Base-by-base conservation (phyloP, 2,797 vertebrate genomes). In the Phataginus tricuspis region DNA sequence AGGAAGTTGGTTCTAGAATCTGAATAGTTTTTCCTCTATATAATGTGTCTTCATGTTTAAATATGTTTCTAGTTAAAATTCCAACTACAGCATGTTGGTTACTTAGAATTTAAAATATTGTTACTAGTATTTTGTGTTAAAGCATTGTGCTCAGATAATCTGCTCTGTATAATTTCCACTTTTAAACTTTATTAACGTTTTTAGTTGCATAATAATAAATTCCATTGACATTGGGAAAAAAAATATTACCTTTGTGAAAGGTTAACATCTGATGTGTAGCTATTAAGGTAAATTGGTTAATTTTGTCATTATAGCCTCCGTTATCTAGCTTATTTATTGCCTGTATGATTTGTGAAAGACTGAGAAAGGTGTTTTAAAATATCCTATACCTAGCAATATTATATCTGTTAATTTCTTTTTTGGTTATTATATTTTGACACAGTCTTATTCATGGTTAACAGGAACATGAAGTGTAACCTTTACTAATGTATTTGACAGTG, bases 41-140 rank as follows among this genome's bases (percentile, higher is more conserved):
- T 42, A 64, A 42, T 72, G 15, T 13, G 49, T 55, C 31, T 71
- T 57, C 31, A 64, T 27, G 15, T 95, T 53, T 63, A 86, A n/a
- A 49, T n/a, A 61, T 13, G 51, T 79, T 68, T 94, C 13, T 57
- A 57, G n/a, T 74, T 83, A 78, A 87, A 78, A 72, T 77, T 63
- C 37, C 42, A 59, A 45, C 45, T 45, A 45, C 45, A 79, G 34
- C 25, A 86, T 53, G 71, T 69, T 72, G 19, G n/a, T 68, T 77
- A 51, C 72, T 66, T 95, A 64, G 55, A 90, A 49, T 85, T 85
- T 82, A 75, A 49, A 90, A 63, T 93, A 59, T 86, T n/a, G 3
- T 42, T 21, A 12, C 34, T 53, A 49, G 49, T 37, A 42, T 74
- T 79, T 89, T 55, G 7, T 91, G 15, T 75, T 86, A 61, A 16